These are phyloP conservation scores for Mormyrus hasselquistii DNA, from an alignment of 2,797 vertebrate genomes.

Conservation along the genomic window DNA sequence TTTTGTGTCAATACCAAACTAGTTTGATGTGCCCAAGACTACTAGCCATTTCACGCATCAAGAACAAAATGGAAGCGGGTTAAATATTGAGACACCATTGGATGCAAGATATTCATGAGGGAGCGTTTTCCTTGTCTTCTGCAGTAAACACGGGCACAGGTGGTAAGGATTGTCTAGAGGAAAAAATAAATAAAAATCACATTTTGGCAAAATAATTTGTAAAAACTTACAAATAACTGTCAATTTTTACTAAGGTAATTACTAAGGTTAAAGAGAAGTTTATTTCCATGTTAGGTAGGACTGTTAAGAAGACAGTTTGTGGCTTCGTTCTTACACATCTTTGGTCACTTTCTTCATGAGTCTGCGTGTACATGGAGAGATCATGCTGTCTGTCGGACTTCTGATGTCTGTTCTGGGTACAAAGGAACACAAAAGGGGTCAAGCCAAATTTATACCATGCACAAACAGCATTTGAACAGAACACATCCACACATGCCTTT, in stretches of 20 bases:
- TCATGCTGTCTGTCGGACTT: conserved; percentile 42
- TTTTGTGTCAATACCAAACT: neutral
- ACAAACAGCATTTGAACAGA: neutral
- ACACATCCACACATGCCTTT: neutral
- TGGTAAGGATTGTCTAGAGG: conserved; percentile 6
- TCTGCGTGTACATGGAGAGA: conserved; percentile 39
- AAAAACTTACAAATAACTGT: neutral
- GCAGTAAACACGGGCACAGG: conserved; percentile 4
- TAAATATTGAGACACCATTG: neutral
- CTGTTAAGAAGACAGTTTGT: neutral
- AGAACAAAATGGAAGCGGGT: neutral
- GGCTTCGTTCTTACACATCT: conserved; percentile 22
- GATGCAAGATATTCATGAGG: neutral
- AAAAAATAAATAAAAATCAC: neutral
- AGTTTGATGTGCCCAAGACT: neutral
- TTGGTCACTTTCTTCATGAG: conserved; percentile 31
- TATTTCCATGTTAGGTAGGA: neutral
- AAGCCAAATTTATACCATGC: neutral
- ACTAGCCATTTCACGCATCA: neutral
- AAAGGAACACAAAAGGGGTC: neutral
- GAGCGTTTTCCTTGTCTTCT: conserved; percentile 34
- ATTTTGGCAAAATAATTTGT: neutral
- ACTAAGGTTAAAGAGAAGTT: neutral
- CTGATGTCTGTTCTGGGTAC: conserved; percentile 30
- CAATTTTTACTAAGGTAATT: neutral